Evolutionary conservation across 2,797 vertebrate species (phyloP).

Genomic region (Crax fasciolata): DNA sequence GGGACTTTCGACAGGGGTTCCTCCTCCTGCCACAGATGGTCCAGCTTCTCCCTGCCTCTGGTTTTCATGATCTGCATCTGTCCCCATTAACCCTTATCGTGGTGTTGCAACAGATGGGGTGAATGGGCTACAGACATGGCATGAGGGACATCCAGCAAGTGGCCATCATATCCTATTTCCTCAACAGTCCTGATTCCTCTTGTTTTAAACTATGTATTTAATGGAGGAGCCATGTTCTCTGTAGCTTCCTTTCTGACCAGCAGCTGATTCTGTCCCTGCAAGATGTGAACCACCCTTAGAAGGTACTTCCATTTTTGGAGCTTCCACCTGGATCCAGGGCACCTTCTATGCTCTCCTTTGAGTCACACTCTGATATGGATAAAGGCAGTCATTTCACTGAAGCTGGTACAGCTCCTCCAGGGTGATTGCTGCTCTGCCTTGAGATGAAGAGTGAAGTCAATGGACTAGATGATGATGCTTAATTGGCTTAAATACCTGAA

Average conservation of each 20-base stretch:
- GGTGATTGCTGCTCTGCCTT: background rate
- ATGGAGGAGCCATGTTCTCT: background rate
- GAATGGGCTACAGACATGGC: background rate
- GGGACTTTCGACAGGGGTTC: background rate
- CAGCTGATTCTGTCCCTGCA: background rate
- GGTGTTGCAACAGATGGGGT: rapidly evolving
- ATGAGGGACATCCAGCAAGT: background rate
- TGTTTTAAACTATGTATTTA: background rate
- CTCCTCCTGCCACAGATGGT: background rate
- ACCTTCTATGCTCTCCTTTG: background rate
- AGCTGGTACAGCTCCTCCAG: background rate
- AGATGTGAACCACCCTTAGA: background rate
- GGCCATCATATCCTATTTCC: background rate
- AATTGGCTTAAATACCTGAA: background rate
- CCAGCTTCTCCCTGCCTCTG: background rate
- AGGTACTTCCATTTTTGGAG: background rate
- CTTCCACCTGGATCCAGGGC: background rate
- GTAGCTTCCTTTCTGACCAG: background rate
- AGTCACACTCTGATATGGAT: background rate
- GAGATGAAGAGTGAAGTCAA: background rate
- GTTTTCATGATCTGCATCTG: background rate
- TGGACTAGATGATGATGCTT: background rate
- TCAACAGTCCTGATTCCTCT: background rate
- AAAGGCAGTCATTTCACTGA: background rate
- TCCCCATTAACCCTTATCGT: rapidly evolving